These are phyloP conservation scores for Formica aserva DNA, from an alignment of 2,888 invertebrate genomes.

Conservation along the genomic window DNA sequence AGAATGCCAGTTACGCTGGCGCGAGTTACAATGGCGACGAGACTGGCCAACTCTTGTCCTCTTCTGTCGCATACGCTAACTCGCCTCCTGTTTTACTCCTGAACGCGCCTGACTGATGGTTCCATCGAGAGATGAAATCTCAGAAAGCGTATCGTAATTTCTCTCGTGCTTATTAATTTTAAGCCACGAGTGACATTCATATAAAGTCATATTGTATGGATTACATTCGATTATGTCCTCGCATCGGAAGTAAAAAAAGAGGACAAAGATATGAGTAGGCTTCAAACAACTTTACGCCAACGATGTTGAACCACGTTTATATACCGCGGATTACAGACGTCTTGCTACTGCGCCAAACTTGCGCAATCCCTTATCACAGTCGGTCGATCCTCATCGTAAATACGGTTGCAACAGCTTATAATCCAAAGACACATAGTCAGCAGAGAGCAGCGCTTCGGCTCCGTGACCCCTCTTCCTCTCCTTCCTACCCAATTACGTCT, in stretches of 20 bases:
- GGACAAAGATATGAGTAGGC: conserved; percentile 11
- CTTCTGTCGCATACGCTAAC: conserved; percentile 11
- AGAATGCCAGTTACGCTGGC: conserved; percentile 75
- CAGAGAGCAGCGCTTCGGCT: conserved; percentile 61
- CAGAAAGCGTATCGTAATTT: background rate
- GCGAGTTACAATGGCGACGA: conserved; percentile 27
- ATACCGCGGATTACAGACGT: conserved; percentile 71
- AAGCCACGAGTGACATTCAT: background rate
- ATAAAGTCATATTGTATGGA: background rate
- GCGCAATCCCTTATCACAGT: conserved; percentile 78
- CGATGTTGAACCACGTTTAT: conserved; percentile 63
- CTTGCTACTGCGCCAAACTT: conserved; percentile 77
- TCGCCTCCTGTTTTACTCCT: background rate
- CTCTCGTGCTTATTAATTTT: background rate
- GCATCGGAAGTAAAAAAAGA: conserved; percentile 14
- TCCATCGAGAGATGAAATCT: background rate
- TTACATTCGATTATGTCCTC: background rate
- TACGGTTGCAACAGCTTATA: conserved; percentile 80
- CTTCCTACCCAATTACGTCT: background rate
- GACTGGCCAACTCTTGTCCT: conserved; percentile 57
- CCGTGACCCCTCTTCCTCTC: conserved; percentile 3
- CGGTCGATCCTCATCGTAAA: conserved; percentile 76
- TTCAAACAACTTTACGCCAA: conserved; percentile 9
- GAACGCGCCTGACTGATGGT: background rate
- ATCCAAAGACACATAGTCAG: conserved; percentile 77